Evolutionary conservation across 2,888 invertebrate genomes (phyloP).

Genomic region (Salpingus planirostris): DNA sequence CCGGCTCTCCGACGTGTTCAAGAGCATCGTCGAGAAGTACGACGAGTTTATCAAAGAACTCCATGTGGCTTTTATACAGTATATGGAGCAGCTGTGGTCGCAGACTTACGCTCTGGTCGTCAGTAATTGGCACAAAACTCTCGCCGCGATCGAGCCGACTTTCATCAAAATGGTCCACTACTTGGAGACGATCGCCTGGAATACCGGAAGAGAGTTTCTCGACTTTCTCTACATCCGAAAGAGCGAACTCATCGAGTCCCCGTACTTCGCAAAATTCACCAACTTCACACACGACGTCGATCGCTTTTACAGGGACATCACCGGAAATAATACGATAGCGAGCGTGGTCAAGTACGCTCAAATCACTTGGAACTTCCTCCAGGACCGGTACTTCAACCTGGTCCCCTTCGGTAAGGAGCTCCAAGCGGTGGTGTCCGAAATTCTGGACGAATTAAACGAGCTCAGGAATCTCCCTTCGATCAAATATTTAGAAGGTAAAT

Average conservation of each 20-base stretch:
- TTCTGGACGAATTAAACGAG: conserved; percentile 52
- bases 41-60: conserved; percentile 70
- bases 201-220: conserved; percentile 62
- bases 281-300: conserved; percentile 76
- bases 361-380: conserved; percentile 56
- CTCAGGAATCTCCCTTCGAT: conserved; percentile 54
- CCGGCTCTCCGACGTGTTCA: conserved; percentile 59
- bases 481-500: conserved; percentile 47
- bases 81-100: conserved; percentile 67
- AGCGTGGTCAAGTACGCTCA: conserved; percentile 69
- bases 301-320: conserved; percentile 67
- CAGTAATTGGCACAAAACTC: conserved; percentile 63
- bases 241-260: conserved; percentile 69
- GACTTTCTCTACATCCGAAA: conserved; percentile 75
- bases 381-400: conserved; percentile 56
- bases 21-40: conserved; percentile 63
- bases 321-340: conserved; percentile 66
- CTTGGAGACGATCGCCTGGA: conserved; percentile 63
- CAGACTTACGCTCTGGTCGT: conserved; percentile 55
- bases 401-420: conserved; percentile 62
- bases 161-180: conserved; percentile 70
- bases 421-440: conserved; percentile 53
- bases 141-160: conserved; percentile 68
- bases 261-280: conserved; percentile 71
- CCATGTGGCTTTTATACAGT: conserved; percentile 59